Evolutionary conservation across 2,113 vertebrate genomes (phyloP), one percentile per base, ranked within the genome.

Genomic region (Macheiramphus alcinus): DNA sequence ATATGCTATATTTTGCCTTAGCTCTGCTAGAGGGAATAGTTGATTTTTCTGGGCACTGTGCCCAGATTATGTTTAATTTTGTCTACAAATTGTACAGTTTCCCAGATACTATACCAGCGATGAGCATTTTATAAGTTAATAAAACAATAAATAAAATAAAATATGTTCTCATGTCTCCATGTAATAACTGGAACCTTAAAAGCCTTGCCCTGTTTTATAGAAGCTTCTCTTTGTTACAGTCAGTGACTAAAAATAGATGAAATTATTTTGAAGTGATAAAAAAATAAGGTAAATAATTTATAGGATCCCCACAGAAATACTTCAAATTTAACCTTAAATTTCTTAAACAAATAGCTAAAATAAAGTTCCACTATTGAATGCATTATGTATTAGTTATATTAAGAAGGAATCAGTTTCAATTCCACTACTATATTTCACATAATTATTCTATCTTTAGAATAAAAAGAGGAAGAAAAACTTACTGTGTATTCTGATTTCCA

Each of bases 401-500:
- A 62, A 59, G 34, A 62, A 92, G n/a, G 12, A 76, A 67, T 61
- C 10, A 21, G 36, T 63, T 71, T 75, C 50, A 62, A 86, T 70
- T 86, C 34, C 36, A 47, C 45, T 29, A 42, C 18, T 80, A 5
- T 11, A 84, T 59, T 89, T 74, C 63, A 66, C 36, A 65, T 53
- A 10, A 50, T 72, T 87, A 95, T 67, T 53, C 43, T 72, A 93
- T 42, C 85, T 84, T 90, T 83, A 94, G 76, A 89, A 94, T 87
- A 95, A 94, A 95, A 97, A 96, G 61, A 98, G 74, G 63, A 97
- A 98, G 86, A 84, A 94, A 73, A 97, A 99, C 99, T 99, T 98
- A 99, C 99, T 79, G 99, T 99, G 93, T 99, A 99, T 98, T 99
- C 99, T 99, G 97, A 91, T 94, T 94, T 80, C 96, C 95, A 96